Evolutionary conservation across 2,113 vertebrate genomes (phyloP), one percentile per base, ranked within the genome.

Genomic region (Pseudorasbora parva): DNA sequence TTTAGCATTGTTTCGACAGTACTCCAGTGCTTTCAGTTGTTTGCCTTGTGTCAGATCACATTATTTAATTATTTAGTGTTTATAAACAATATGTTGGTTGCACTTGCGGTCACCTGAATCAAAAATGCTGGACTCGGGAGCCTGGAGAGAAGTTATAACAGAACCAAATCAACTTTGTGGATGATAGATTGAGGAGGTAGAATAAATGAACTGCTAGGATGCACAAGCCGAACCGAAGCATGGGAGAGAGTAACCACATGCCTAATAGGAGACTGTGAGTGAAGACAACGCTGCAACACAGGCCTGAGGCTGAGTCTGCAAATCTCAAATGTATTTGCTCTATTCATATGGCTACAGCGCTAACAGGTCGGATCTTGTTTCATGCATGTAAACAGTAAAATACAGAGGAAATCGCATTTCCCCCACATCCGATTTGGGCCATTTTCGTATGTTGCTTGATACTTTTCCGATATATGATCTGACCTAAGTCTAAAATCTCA

Each of bases 111-210:
- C 68, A 37, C 21, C 76, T 41, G 37, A 83, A 89, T 91, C 87
- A 85, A 84, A 30, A 74, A 86, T 88, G 73, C 87, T 41, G 72
- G 71, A 73, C 89, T 85, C 82, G 47, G 10, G 51, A 45, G 4
- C 4, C 82, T 9, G 56, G 9, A 57, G 41, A n/a, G 12, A 27
- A 86, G 83, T 86, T 89, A 88, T 82, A 57, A 15, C 2, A 56
- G 69, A 88, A 81, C 72, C 66, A 87, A 92, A 89, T 91, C 85
- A 71, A 85, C 89, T 91, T 91, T 90, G 0, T 23, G 72, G 54
- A 77, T 69, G 47, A 81, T 54, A 81, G 47, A 81, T 56, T 81
- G 19, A 66, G 43, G 23, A 66, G 27, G 72, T 72, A 73, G 82
- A 82, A 86, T 89, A 86, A 88, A 78, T 89, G 82, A 89, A 87